Conservation (phyloP, 2,888 invertebrate species). For the Macrosoma leucophasiata region DNA sequence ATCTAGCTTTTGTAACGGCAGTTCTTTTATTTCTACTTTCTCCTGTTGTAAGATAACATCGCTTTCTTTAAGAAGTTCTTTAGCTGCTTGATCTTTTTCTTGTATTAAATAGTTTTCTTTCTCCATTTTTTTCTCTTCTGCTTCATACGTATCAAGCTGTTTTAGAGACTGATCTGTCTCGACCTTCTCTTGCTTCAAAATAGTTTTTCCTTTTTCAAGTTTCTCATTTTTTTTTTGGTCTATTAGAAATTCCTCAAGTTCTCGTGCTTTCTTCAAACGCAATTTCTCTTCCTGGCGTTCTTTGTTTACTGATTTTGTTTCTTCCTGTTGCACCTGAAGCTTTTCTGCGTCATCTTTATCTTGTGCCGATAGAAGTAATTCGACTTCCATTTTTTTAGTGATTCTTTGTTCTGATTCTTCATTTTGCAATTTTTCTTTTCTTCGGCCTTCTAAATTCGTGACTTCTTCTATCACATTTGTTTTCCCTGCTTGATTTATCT, state of each 20-base stretch:
- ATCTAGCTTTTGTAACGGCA: not conserved
- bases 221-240: conserved; percentile 1
- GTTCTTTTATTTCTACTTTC: conserved; percentile 1
- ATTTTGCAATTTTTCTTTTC: conserved; percentile 1
- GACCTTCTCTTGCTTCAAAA: conserved; percentile 14
- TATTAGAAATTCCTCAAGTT: too few species aligned
- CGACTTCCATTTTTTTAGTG: not conserved
- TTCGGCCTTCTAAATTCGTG: too few species aligned
- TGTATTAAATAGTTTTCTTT: conserved; percentile 1
- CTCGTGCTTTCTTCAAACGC: too few species aligned
- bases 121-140: conserved; percentile 11
- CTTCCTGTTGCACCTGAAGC: not conserved
- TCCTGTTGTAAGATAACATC: conserved; percentile 2
- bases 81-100: conserved; percentile 3
- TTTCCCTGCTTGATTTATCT: conserved; percentile 4
- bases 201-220: conserved; percentile 6
- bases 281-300: not conserved
- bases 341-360: conserved; percentile 8
- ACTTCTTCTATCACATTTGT: too few species aligned
- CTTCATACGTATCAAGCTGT: conserved; percentile 6
- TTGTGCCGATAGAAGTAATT: not conserved
- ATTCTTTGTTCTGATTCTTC: conserved; percentile 10
- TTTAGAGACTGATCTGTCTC: conserved; percentile 16
- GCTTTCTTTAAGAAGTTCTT: conserved; percentile 1
- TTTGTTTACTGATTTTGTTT: conserved; percentile 5